Evolutionary conservation across 2,113 vertebrate species (phyloP).

Genomic region (Probosciger aterrimus): DNA sequence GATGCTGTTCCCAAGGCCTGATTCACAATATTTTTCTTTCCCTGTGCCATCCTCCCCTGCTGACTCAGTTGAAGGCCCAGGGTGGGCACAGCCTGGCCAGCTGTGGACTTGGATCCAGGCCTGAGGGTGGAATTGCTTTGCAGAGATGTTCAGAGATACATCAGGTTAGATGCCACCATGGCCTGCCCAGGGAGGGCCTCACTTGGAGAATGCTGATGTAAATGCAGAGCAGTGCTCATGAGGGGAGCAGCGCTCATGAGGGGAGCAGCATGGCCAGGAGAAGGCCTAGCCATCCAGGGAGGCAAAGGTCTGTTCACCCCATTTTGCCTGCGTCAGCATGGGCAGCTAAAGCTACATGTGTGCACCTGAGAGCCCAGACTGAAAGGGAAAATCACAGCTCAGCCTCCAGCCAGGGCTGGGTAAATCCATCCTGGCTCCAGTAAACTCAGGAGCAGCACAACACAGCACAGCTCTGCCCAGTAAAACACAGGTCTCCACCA

Average conservation of each 20-base stretch:
- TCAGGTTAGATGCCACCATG: not conserved
- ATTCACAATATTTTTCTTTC: not conserved
- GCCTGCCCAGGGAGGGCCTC: not conserved
- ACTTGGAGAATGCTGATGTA: not conserved
- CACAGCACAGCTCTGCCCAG: not conserved
- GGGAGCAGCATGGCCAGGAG: rapidly evolving
- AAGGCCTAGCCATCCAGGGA: not conserved
- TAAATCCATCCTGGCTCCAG: not conserved
- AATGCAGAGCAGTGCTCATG: not conserved
- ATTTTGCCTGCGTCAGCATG: not conserved
- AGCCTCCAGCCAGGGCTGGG: not conserved
- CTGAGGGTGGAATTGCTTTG: not conserved
- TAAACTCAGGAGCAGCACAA: not conserved
- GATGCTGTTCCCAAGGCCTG: not conserved
- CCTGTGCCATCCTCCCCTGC: not conserved
- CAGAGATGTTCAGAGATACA: not conserved
- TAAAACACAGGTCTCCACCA: not conserved
- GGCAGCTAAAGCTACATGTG: not conserved
- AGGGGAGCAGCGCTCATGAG: not conserved
- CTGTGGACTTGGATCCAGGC: not conserved
- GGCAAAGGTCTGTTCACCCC: not conserved
- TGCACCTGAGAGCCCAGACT: not conserved
- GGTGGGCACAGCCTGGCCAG: not conserved
- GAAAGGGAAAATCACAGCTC: conserved; percentile 21
- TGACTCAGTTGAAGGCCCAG: not conserved